These are phyloP conservation scores for Cephus sareptanus DNA, from an alignment of 2,888 invertebrate genomes.

Conservation along the genomic window DNA sequence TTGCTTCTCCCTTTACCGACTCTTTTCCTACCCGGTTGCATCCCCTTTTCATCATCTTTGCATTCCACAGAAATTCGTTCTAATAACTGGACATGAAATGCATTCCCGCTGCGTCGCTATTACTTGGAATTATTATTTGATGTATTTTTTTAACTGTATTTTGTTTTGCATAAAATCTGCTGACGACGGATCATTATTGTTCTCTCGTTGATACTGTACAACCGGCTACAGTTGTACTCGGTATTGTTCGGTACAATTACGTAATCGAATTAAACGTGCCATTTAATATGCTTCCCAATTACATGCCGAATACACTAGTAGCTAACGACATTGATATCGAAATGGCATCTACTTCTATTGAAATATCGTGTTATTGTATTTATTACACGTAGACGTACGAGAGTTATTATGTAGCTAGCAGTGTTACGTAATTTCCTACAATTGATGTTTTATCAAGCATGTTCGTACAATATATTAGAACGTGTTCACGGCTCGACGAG, in stretches of 20 bases:
- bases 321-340: not conserved
- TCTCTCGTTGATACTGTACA: not conserved
- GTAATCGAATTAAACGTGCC: not conserved
- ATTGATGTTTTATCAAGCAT: too few species aligned
- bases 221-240: not conserved
- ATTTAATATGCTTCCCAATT: not conserved
- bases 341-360: not conserved
- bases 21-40: slow-evolving; percentile 5
- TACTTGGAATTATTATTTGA: slow-evolving; percentile 24
- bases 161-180: not conserved
- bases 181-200: not conserved
- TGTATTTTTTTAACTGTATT: slow-evolving; percentile 19
- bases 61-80: not conserved
- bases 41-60: slow-evolving; percentile 8
- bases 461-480: too few species aligned
- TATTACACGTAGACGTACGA: not conserved
- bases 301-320: not conserved
- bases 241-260: not conserved
- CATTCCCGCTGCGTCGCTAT: not conserved
- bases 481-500: too few species aligned
- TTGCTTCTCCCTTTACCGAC: not conserved
- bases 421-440: too few species aligned
- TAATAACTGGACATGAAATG: not conserved
- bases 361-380: not conserved
- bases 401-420: too few species aligned